Evolutionary conservation across 2,113 vertebrate genomes (phyloP).

Genomic region (Ranitomeya imitator): DNA sequence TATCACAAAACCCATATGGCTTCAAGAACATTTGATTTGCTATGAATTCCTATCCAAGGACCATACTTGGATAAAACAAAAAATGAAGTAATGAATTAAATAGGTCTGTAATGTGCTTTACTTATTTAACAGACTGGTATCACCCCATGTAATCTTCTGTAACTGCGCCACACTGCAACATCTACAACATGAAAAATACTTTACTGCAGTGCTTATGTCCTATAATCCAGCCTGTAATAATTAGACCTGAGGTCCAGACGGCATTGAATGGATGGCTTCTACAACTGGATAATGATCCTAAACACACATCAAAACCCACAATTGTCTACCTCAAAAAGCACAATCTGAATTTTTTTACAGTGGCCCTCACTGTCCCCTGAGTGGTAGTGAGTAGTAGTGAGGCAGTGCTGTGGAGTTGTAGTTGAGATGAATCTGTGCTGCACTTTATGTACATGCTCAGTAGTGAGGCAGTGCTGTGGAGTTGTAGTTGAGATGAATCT

Average conservation of each 20-base stretch:
- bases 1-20: constrained; percentile 46
- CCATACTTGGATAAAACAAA: constrained; percentile 49
- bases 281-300: too few relatives aligned
- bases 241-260: neutral
- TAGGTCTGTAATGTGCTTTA: constrained; percentile 40
- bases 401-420: too few relatives aligned
- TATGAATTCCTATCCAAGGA: constrained; percentile 35
- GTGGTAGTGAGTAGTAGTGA: too few relatives aligned
- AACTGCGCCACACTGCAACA: neutral
- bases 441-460: too few relatives aligned
- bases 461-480: too few relatives aligned
- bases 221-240: neutral
- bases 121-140: neutral
- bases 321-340: too few relatives aligned
- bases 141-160: neutral
- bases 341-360: too few relatives aligned
- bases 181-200: constrained; percentile 15
- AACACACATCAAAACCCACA: too few relatives aligned
- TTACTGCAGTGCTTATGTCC: constrained; percentile 2
- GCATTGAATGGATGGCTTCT: neutral
- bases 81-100: constrained; percentile 38
- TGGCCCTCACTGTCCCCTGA: too few relatives aligned
- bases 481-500: too few relatives aligned
- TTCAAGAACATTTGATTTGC: constrained; percentile 23
- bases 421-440: too few relatives aligned